These are phyloP conservation scores for Harpagifer antarcticus DNA, from an alignment of 2,797 vertebrate genomes.

Conservation along the genomic window DNA sequence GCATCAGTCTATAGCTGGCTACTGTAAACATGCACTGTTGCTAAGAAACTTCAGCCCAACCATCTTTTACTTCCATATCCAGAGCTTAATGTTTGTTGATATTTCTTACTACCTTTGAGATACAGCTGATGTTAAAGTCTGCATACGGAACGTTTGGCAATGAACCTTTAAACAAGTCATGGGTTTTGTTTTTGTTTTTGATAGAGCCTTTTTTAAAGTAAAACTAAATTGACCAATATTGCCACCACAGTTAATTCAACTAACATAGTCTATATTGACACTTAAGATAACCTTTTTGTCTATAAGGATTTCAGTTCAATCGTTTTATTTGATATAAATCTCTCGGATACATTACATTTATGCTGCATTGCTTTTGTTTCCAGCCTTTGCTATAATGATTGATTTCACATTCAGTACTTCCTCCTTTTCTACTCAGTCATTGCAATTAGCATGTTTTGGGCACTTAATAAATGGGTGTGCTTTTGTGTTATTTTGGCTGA, in stretches of 20 bases:
- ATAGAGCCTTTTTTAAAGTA: background rate
- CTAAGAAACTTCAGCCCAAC: conserved; percentile 19
- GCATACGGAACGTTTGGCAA: background rate
- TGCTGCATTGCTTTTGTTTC: background rate
- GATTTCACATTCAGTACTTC: conserved; percentile 10
- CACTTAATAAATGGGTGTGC: conserved; percentile 1
- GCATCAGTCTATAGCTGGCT: conserved; percentile 1
- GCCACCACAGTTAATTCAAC: background rate
- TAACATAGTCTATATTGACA: background rate
- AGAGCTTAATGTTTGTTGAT: background rate
- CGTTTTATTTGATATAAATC: background rate
- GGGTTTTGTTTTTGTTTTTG: background rate
- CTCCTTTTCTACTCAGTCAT: background rate
- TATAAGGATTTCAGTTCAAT: background rate
- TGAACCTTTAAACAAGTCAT: background rate
- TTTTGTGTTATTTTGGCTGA: conserved; percentile 8
- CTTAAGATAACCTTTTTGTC: background rate
- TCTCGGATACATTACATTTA: background rate
- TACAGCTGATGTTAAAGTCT: background rate
- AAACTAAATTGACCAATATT: background rate
- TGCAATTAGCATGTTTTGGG: conserved; percentile 7
- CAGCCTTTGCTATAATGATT: background rate
- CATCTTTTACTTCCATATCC: conserved; percentile 9
- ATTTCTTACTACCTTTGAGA: background rate
- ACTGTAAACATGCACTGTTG: conserved; percentile 20